These are phyloP conservation scores for Tribolium madens DNA, from an alignment of 1,140 invertebrate species.

Conservation along the genomic window DNA sequence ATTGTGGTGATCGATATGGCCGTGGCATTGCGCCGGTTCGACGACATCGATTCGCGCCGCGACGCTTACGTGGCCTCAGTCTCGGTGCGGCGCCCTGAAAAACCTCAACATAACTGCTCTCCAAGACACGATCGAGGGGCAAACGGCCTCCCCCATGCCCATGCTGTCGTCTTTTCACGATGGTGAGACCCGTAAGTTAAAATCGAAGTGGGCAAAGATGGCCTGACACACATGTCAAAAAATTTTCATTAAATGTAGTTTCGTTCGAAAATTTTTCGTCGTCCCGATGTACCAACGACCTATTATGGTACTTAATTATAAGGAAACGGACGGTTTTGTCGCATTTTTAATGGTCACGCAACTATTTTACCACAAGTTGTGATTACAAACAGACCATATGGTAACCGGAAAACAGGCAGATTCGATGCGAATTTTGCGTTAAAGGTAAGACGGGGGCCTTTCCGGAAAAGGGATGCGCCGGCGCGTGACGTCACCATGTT, in stretches of 20 bases:
- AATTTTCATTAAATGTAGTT: slow-evolving; percentile 25
- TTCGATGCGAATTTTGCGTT: slow-evolving; percentile 15
- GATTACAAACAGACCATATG: background rate
- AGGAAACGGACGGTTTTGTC: slow-evolving; percentile 28
- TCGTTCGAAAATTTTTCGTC: slow-evolving; percentile 8
- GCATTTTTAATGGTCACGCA: slow-evolving; percentile 23
- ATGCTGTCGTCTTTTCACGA: slow-evolving; percentile 53
- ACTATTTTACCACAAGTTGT: background rate
- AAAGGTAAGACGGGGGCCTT: slow-evolving; percentile 9
- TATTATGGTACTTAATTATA: slow-evolving; percentile 39
- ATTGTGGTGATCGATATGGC: slow-evolving; percentile 45
- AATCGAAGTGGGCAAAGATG: background rate
- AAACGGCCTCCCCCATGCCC: slow-evolving; percentile 53
- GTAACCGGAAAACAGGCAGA: slow-evolving; percentile 14
- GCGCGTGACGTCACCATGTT: background rate
- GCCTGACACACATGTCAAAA: background rate
- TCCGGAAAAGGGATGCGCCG: background rate
- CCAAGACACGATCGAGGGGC: slow-evolving; percentile 45
- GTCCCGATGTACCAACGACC: slow-evolving; percentile 11
- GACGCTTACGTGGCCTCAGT: slow-evolving; percentile 42
- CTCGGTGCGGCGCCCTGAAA: slow-evolving; percentile 29
- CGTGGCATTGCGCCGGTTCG: slow-evolving; percentile 45
- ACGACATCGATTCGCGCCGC: slow-evolving; percentile 46
- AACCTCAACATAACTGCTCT: slow-evolving; percentile 45
- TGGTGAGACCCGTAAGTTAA: slow-evolving; percentile 50